Evolutionary conservation across 1,140 invertebrate genomes (phyloP).

Genomic region (Drosophila mayri): DNA sequence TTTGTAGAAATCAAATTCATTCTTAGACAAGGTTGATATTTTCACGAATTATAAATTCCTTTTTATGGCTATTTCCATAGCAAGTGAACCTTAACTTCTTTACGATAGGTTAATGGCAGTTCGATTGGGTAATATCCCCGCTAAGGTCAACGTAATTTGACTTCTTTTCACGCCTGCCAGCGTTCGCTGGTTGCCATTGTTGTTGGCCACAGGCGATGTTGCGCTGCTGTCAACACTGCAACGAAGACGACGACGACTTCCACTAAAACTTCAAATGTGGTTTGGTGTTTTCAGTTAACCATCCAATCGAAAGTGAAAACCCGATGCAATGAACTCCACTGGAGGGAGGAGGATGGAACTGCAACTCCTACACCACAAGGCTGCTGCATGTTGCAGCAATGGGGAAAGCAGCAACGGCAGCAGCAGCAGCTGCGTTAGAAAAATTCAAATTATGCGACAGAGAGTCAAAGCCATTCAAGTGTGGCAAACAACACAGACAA

Average conservation of each 20-base stretch:
- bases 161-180: conserved; percentile 49
- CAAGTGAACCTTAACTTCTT: background rate
- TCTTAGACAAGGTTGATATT: background rate
- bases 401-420: conserved; percentile 51
- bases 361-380: conserved; percentile 45
- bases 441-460: conserved; percentile 64
- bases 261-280: conserved; percentile 36
- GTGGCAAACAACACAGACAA: conserved; percentile 42
- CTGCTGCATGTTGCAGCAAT: conserved; percentile 29
- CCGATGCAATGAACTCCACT: conserved; percentile 55
- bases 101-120: conserved; percentile 16
- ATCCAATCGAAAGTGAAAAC: conserved; percentile 60
- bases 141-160: conserved; percentile 50
- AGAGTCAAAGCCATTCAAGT: conserved; percentile 51
- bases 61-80: background rate
- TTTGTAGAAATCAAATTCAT: background rate
- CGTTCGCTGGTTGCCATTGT: conserved; percentile 26
- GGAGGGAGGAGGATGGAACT: conserved; percentile 31
- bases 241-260: background rate
- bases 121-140: conserved; percentile 30
- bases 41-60: background rate
- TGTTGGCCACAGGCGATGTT: conserved; percentile 35
- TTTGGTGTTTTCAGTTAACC: conserved; percentile 27
- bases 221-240: conserved; percentile 50
- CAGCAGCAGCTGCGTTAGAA: conserved; percentile 58